Evolutionary conservation across 2,797 vertebrate species (phyloP).

Genomic region (Gymnothorax reevesii): DNA sequence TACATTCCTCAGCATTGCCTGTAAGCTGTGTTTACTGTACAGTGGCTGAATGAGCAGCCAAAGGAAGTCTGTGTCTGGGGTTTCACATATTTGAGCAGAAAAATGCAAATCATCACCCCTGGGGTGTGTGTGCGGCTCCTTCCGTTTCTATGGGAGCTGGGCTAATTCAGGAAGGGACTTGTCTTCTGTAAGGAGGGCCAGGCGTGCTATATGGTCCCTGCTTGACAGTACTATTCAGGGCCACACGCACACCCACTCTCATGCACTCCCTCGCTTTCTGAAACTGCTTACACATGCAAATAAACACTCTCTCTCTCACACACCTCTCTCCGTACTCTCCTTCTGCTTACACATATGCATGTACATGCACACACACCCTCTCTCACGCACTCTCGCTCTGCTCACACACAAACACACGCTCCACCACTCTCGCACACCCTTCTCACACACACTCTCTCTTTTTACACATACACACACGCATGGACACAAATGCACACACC

Average conservation of each 20-base stretch:
- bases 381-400: background rate
- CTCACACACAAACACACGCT: slow-evolving; percentile 28
- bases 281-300: too few relatives aligned
- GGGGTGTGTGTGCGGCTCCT: slow-evolving; percentile 52
- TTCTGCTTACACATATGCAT: too few relatives aligned
- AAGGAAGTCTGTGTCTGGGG: slow-evolving; percentile 45
- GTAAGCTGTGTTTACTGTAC: slow-evolving; percentile 5
- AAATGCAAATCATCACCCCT: background rate
- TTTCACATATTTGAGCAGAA: background rate
- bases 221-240: slow-evolving; percentile 65
- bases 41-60: slow-evolving; percentile 29
- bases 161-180: slow-evolving; percentile 71
- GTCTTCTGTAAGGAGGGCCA: slow-evolving; percentile 61
- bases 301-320: too few relatives aligned
- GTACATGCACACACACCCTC: slow-evolving; percentile 31
- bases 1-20: slow-evolving; percentile 34
- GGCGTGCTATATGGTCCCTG: slow-evolving; percentile 56
- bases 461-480: too few relatives aligned
- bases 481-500: too few relatives aligned
- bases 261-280: background rate
- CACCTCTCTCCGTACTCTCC: too few relatives aligned
- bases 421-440: slow-evolving; percentile 6
- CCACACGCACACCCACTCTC: slow-evolving; percentile 37
- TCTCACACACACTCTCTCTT: background rate
- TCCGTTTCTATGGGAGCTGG: slow-evolving; percentile 56